Evolutionary conservation across 2,113 vertebrate genomes (phyloP), one percentile per base, ranked within the genome.

Genomic region (Cyprinodon brontotheroides): DNA sequence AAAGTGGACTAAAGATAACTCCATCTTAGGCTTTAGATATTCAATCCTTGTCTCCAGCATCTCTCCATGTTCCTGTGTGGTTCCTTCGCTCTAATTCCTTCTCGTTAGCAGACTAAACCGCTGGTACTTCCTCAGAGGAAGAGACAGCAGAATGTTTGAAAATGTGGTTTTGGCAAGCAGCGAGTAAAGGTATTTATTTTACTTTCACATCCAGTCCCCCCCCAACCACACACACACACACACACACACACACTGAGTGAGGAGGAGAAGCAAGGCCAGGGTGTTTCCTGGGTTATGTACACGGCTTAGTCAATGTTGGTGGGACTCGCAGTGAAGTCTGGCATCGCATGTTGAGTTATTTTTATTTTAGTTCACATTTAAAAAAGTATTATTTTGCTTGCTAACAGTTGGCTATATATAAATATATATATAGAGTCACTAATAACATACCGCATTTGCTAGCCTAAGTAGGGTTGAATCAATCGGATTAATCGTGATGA

Each of bases 61-160:
- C 74, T 68, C 17, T 13, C 60, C 53, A 36, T 67, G 41, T 75
- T 69, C 68, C 50, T 65, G 37, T 68, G 70, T 40, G 74, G 66
- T 11, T 68, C 59, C 68, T 63, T 36, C n/a, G 39, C 43, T 77
- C 41, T 64, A 47, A 86, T 87, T 74, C 66, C 70, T 80, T 61
- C 86, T 91, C 78, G 79, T 91, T 89, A 88, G 81, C 13, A 60
- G 64, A 81, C 69, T 69, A 70, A 89, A 87, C 74, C 68, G 14
- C 77, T 66, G 79, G 43, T 65, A 57, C 59, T 59, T 74, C 73
- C 68, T 75, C 29, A 3, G 68, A 85, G 68, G 61, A 81, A 63
- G 45, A 62, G 76, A 70, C 43, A 57, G 59, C 61, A 68, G 45
- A 82, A 69, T 39, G 60, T 68, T 87, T 79, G 61, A 77, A 68